Percentiles rank a stretch among this genome's conserved stretches.
Conservation (phyloP, 1,140 invertebrate species). For the Ooceraea biroi region DNA sequence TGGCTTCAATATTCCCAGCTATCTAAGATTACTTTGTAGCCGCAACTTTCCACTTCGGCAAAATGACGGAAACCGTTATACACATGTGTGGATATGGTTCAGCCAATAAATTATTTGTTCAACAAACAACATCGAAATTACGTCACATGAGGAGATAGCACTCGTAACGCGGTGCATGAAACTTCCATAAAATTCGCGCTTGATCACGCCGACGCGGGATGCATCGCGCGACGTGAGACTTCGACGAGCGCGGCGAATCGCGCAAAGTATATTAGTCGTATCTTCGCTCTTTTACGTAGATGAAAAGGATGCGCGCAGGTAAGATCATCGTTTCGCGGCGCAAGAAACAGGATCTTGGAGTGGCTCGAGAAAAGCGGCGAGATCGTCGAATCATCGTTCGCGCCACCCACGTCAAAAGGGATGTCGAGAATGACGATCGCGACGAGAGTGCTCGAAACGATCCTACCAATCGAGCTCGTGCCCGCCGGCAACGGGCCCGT, state of each 20-base stretch:
- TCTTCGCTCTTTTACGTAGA: conserved; percentile 27
- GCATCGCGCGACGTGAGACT: conserved; percentile 25
- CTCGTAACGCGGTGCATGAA: conserved; percentile 3
- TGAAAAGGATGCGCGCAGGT: conserved; percentile 52
- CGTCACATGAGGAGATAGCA: neutral
- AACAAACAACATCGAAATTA: neutral
- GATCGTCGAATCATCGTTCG: conserved; percentile 73
- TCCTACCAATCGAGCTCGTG: conserved; percentile 63
- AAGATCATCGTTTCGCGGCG: conserved; percentile 54
- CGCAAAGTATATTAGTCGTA: conserved; percentile 43
- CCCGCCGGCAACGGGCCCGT: conserved; percentile 63
- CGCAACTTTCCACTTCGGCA: neutral
- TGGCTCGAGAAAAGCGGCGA: conserved; percentile 33
- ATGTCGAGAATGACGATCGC: conserved; percentile 35
- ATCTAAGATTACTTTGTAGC: conserved; percentile 44
- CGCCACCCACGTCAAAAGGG: conserved; percentile 69
- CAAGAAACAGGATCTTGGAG: conserved; percentile 67
- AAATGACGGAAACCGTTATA: conserved; percentile 11
- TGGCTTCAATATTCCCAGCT: conserved; percentile 23
- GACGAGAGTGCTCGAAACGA: conserved; percentile 67
- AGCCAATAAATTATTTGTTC: conserved; percentile 19
- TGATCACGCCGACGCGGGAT: neutral
- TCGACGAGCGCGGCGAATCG: conserved; percentile 46
- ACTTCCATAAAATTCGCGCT: conserved; percentile 7
- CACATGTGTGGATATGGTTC: neutral